phyloP scores from a whole-genome alignment of 2,113 vertebrate species.

The Dermatemys mawii region DNA sequence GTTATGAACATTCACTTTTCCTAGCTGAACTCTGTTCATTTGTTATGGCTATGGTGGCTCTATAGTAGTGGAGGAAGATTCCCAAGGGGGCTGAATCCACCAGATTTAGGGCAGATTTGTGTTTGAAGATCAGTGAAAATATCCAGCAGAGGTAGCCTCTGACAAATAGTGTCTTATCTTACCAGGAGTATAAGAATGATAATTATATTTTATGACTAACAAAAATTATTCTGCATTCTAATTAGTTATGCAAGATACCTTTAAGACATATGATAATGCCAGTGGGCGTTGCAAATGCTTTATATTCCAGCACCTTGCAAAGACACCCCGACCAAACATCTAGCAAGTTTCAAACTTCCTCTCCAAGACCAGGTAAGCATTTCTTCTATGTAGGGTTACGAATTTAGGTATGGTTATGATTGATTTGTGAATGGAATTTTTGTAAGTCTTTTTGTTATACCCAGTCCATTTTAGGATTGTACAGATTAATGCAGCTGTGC shows the following conservation, averaged over 20 bases:
- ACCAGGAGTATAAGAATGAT: too few species aligned
- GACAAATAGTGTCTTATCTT: too few species aligned
- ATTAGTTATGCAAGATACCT: neutral
- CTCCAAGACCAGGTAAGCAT: constrained; percentile 33
- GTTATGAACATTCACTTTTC: too few species aligned
- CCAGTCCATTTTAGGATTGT: neutral
- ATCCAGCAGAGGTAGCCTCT: too few species aligned
- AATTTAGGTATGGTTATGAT: neutral
- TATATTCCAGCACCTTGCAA: constrained; percentile 48
- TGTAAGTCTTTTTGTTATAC: neutral
- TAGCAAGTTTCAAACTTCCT: neutral
- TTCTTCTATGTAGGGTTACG: constrained; percentile 6
- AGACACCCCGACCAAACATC: neutral
- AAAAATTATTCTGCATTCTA: neutral
- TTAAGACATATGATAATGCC: constrained; percentile 8
- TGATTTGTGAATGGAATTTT: neutral
- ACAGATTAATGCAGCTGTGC: neutral
- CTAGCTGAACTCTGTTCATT: too few species aligned
- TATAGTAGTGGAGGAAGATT: too few species aligned
- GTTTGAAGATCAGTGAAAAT: too few species aligned
- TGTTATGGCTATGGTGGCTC: too few species aligned
- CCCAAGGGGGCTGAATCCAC: too few species aligned
- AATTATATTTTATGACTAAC: too few species aligned
- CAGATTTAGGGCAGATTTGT: too few species aligned
- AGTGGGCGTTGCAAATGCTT: constrained; percentile 68